These are phyloP conservation scores for Cyphomyrmex costatus DNA, from an alignment of 1,140 invertebrate genomes.

Conservation along the genomic window DNA sequence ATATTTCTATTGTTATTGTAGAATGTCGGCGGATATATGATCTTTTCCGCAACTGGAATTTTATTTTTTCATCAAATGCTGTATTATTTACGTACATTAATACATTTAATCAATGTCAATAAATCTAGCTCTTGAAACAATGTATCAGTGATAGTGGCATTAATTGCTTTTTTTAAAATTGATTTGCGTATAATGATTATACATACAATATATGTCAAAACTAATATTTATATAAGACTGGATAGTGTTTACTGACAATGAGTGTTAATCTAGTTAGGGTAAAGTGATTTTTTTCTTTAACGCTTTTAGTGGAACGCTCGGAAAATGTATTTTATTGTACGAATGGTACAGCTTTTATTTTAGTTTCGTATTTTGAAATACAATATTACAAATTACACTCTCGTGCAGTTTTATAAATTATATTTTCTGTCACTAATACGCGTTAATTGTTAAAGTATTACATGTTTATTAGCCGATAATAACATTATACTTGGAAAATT, in stretches of 20 bases:
- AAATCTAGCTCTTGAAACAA: not conserved
- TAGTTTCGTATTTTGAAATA: constrained; percentile 1
- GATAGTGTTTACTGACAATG: constrained; percentile 2
- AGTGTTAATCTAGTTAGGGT: constrained; percentile 32
- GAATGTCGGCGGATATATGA: not conserved
- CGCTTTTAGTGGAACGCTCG: not conserved
- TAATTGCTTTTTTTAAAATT: constrained; percentile 6
- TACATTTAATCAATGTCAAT: not conserved
- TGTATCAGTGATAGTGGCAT: not conserved
- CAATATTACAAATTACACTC: not conserved
- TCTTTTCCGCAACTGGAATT: constrained; percentile 5
- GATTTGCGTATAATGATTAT: constrained; percentile 7
- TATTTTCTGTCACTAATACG: not conserved
- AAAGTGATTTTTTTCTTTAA: constrained; percentile 17
- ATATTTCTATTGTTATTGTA: not conserved
- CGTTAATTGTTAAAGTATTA: not conserved
- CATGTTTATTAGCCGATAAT: not conserved
- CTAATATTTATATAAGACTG: not conserved
- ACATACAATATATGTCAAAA: not conserved
- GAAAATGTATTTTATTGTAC: not conserved
- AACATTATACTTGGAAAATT: not conserved
- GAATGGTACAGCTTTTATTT: not conserved
- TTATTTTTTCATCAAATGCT: not conserved
- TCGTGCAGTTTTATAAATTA: constrained; percentile 1
- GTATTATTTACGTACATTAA: not conserved